Base-by-base conservation (phyloP, 2,113 vertebrate genomes). In the Mus spicilegus region DNA sequence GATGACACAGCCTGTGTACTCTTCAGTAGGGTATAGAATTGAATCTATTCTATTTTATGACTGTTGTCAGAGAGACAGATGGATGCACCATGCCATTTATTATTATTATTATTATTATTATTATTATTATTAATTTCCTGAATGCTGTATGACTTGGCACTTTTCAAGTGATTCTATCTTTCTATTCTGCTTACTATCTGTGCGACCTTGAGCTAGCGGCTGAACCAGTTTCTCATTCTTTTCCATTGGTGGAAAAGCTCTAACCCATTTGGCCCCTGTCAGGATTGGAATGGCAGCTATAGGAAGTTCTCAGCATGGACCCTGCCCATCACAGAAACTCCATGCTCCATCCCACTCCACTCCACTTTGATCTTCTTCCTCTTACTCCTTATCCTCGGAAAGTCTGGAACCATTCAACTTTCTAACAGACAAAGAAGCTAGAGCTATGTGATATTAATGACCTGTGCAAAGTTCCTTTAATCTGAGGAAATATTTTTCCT, bases 171-270 rank as follows among this genome's bases (percentile, higher is more conserved):
- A 81, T 42, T 42, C 42, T 42, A 12, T 86, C 58, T 67, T 49
- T 93, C 54, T 13, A 36, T 17, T 93, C 54, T 89, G 82, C 49
- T 92, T 92, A 96, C 54, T 93, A 75, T 95, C 93, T 91, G n/a
- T 93, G 77, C 14, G 11, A 95, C 39, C 75, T 95, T 95, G 80
- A 93, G 30, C 81, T 95, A 94, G n/a, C 91, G 49, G 81, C 84
- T 89, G 81, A 96, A 89, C 69, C 49, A 97, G 80, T 96, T 97
- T 89, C 90, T 95, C 82, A 69, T 90, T 96, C 96, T 84, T 93
- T 51, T 90, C 73, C 87, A 87, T 13, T 73, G 81, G 33, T 80
- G 89, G 81, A 92, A 89, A 87, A 94, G 84, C 92, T 76, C 46
- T 92, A 67, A n/a, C 17, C 36, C 22, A 84, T 77, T 69, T 39